Base-by-base conservation (phyloP, 2,113 vertebrate genomes). In the Coptodon rendalli region DNA sequence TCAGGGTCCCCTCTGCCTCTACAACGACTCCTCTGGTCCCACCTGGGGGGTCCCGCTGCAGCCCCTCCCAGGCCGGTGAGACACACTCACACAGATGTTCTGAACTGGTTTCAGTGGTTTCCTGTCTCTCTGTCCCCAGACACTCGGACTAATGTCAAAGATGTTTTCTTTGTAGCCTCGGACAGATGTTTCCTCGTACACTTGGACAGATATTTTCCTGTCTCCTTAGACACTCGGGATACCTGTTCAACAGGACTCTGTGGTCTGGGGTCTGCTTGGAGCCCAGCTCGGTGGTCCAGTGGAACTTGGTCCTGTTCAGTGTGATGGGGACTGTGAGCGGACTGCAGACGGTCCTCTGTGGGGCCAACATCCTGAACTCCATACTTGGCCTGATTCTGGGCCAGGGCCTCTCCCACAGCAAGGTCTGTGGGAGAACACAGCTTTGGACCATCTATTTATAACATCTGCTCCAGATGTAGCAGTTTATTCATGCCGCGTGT, bases 241-340 rank as follows among this genome's bases (percentile, higher is more conserved):
- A 97, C 24, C 90, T 96, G 38, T 94, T 89, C 43, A 93, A 96
- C 80, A 54, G 36, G 5, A 90, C 93, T 3, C 22, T 87, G 50
- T 97, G 96, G 96, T 84, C 81, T 0, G 87, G 88, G 1, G 92
- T 95, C 7, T 97, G 97, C 87, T 36, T 89, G 83, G 81, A 95
- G 61, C 97, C 97, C 1, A 38, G 3, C 0, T 82, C 50, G 0
- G 95, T 96, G 68, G 96, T 97, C 1, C 76, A 88, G 61, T 97
- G 97, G 97, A 96, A 97, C 6, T 5, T 94, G 6, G 87, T 90
- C 27, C 95, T 97, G 53, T 97, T 97, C 48, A 84, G 90, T 5
- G 59, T 96, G 12, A 92, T 96, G 83, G 94, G 93, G 27, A 83
- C 34, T 2, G 34, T 82, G 86, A 96, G 95, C 6, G 91, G 82